These are phyloP conservation scores for Phoeniculus purpureus DNA, from an alignment of 2,797 vertebrate genomes.

Conservation along the genomic window DNA sequence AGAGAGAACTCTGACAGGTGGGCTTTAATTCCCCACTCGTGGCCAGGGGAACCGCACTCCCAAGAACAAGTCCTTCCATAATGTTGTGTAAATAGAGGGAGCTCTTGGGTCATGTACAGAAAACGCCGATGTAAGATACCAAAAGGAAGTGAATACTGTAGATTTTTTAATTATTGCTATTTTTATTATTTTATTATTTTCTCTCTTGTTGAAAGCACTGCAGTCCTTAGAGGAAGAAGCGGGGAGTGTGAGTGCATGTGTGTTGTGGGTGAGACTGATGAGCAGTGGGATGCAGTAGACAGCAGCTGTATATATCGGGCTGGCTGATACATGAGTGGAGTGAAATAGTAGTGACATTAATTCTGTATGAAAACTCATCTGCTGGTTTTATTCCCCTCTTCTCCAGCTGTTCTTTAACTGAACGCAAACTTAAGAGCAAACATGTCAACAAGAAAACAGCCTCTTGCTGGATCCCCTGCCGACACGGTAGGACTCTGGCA, in stretches of 20 bases:
- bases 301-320: not conserved
- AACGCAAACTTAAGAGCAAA: constrained; percentile 28
- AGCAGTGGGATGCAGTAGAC: not conserved
- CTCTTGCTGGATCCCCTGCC: constrained; percentile 10
- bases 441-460: not conserved
- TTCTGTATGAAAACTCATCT: constrained; percentile 51
- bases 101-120: constrained; percentile 83
- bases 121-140: constrained; percentile 78
- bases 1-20: constrained; percentile 14
- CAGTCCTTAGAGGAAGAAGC: constrained; percentile 66
- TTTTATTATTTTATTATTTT: constrained; percentile 77
- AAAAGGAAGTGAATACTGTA: constrained; percentile 81
- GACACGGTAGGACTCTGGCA: not conserved
- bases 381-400: constrained; percentile 49
- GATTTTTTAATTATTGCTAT: constrained; percentile 82
- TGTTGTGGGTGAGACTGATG: not conserved
- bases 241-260: constrained; percentile 59
- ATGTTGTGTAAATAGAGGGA: constrained; percentile 78
- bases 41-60: constrained; percentile 58
- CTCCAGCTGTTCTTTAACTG: constrained; percentile 37
- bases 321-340: constrained; percentile 13
- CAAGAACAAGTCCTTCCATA: constrained; percentile 39
- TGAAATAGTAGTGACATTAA: constrained; percentile 37
- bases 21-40: constrained; percentile 60
- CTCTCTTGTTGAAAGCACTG: constrained; percentile 77